Percentiles rank a stretch among this genome's conserved stretches.
Evolutionary conservation across 2,113 vertebrate species (phyloP).

Genomic region (Cynocephalus volans): DNA sequence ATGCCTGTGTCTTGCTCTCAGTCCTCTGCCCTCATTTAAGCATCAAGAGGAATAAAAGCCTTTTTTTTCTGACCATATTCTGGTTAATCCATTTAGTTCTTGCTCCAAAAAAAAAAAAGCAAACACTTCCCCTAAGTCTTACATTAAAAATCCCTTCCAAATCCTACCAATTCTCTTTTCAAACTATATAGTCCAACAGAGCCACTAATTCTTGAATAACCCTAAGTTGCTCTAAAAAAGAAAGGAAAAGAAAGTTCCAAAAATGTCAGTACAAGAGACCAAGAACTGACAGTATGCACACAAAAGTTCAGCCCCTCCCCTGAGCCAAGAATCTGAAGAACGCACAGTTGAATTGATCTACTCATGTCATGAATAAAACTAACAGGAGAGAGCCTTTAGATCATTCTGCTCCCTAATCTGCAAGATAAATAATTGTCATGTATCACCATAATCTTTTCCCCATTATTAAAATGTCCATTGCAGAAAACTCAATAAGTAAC

Average conservation of each 20-base stretch:
- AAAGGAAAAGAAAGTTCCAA: background rate
- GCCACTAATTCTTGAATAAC: background rate
- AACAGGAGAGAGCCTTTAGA: background rate
- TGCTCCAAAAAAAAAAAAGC: slow-evolving; percentile 7
- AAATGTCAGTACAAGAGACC: background rate
- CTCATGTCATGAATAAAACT: background rate
- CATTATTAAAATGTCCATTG: background rate
- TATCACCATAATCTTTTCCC: background rate
- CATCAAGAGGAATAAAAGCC: background rate
- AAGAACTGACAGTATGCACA: background rate
- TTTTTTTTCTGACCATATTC: background rate
- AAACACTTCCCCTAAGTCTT: slow-evolving; percentile 30
- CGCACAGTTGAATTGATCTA: background rate
- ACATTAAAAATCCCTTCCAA: slow-evolving; percentile 31
- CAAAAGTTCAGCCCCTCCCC: background rate
- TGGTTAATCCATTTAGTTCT: slow-evolving; percentile 27
- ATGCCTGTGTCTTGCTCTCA: background rate
- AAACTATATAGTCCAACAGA: background rate
- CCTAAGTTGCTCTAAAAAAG: background rate
- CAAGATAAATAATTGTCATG: background rate
- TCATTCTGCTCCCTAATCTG: background rate
- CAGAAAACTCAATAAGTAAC: slow-evolving; percentile 43
- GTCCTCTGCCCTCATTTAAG: background rate
- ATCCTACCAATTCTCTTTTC: slow-evolving; percentile 40
- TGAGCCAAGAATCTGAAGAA: background rate